Percentiles rank a stretch among this genome's conserved stretches.
phyloP scores from a whole-genome alignment of 2,113 vertebrate genomes.

The Neogobius melanostomus region DNA sequence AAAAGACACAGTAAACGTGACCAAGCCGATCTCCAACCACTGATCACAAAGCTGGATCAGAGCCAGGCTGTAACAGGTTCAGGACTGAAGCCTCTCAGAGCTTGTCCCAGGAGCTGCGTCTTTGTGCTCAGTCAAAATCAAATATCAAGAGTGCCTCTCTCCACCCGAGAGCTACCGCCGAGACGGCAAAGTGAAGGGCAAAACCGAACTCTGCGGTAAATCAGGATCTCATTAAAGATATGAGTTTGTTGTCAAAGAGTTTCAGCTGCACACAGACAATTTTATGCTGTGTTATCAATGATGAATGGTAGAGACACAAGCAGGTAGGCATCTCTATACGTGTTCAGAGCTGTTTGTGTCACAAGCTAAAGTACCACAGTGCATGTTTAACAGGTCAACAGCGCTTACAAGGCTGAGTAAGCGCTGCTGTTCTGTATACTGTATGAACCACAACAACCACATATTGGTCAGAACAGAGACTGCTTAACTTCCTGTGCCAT shows the following conservation, averaged over 20 bases:
- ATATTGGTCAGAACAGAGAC: no score
- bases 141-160: slow-evolving; percentile 1
- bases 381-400: neutral
- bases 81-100: neutral
- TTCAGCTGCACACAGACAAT: neutral
- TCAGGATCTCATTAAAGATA: neutral
- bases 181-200: slow-evolving; percentile 4
- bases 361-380: neutral
- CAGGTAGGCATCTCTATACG: neutral
- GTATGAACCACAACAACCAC: no score
- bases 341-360: neutral
- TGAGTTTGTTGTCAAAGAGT: neutral
- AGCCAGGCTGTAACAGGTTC: slow-evolving; percentile 9
- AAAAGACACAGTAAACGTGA: neutral
- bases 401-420: neutral
- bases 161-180: neutral
- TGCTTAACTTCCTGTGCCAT: no score
- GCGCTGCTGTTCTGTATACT: no score
- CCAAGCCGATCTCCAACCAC: neutral
- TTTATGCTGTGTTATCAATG: neutral
- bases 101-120: neutral
- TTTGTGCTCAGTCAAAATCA: neutral
- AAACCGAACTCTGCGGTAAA: neutral
- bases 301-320: neutral
- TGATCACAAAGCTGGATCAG: neutral